Evolutionary conservation across 2,888 invertebrate genomes (phyloP), one percentile per base, ranked within the genome.

Genomic region (Napeogenes inachia): DNA sequence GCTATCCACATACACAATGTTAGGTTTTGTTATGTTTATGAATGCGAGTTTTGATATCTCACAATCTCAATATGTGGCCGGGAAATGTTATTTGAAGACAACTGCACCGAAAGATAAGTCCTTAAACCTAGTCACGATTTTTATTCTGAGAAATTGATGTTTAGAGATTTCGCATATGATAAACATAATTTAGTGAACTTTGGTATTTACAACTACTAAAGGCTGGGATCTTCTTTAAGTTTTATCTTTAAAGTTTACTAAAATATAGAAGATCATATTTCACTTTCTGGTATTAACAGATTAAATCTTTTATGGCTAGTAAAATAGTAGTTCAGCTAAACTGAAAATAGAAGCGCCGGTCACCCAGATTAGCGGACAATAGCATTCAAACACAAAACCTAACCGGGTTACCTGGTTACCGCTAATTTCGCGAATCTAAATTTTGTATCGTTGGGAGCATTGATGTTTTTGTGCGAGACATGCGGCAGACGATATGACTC

Each of bases 81-180:
- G 77, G 79, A 76, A 77, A 75, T 69, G 75, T 77, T 77, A 79
- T 78, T 80, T 76, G 77, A 75, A 73, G 69, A 68, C 70, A 21
- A 69, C 71, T 75, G 71, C 70, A 73, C 68, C 73, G 75, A 70
- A 74, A 67, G 62, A 71, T 61, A 69, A 74, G 71, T 73, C 69
- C 78, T 80, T 76, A 78, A 85, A 76, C 76, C 80, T 78, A 76
- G 81, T 84, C 82, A 84, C 83, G 84, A 80, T 61, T 74, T 72
- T 66, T 71, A 70, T 82, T 78, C 76, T 77, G 78, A 66, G 79
- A 82, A 82, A 74, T 68, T 65, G 66, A 69, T 77, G 75, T 78
- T 77, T 75, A 72, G 67, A 67, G 66, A 66, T 72, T 74, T 80
- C 80, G 71, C 67, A 69, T 76, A 80, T 82, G 60, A 71, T 74